Conservation (phyloP, 2,113 vertebrate species). For the Hemibagrus wyckioides region DNA sequence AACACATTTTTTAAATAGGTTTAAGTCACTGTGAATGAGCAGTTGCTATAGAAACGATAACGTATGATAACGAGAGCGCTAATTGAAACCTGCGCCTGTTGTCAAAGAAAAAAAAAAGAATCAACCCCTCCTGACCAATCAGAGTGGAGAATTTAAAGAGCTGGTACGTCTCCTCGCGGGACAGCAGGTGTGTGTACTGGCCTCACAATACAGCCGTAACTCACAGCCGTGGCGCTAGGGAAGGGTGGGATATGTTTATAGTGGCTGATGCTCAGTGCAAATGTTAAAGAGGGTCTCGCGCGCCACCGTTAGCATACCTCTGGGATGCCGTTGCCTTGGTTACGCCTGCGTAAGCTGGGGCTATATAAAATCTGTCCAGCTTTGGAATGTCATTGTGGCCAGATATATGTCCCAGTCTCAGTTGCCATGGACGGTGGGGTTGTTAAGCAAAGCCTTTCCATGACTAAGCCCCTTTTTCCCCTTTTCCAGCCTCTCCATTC, state of each 20-base stretch:
- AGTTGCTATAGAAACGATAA: neutral
- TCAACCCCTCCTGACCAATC: neutral
- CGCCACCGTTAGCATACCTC: constrained; percentile 60
- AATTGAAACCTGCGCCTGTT: neutral
- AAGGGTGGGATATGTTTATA: constrained; percentile 51
- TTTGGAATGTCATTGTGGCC: constrained; percentile 70
- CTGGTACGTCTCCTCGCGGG: neutral
- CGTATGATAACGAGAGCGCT: neutral
- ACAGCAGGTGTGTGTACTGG: constrained; percentile 32
- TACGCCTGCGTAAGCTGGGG: constrained; percentile 66
- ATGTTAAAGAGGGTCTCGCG: constrained; percentile 65
- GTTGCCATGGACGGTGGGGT: constrained; percentile 67
- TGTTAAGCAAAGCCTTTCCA: constrained; percentile 64
- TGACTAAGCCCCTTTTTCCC: constrained; percentile 63
- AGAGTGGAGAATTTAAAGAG: neutral
- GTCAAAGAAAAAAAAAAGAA: neutral
- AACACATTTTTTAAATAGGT: neutral
- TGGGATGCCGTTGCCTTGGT: constrained; percentile 64
- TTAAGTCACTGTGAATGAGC: neutral
- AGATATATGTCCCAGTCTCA: constrained; percentile 65
- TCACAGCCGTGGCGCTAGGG: constrained; percentile 31
- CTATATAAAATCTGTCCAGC: constrained; percentile 78
- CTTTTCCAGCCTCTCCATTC: constrained; percentile 43
- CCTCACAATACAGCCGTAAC: constrained; percentile 50
- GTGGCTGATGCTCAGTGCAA: constrained; percentile 62